Evolutionary conservation across 2,113 vertebrate species (phyloP).

Genomic region (Coracopsis vasa): DNA sequence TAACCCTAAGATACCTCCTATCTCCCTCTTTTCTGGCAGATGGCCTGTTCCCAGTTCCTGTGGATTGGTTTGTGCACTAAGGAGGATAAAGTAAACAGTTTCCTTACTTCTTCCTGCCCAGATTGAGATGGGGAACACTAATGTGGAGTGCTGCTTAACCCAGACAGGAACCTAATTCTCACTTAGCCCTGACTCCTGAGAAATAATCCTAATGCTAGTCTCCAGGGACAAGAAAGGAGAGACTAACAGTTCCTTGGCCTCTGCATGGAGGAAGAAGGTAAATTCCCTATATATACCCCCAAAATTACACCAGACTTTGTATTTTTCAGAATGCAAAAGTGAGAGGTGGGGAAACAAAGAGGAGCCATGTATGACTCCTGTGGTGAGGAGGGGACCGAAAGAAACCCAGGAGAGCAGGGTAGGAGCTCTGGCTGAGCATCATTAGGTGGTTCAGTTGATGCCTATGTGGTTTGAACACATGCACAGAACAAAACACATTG

Average conservation of each 20-base stretch:
- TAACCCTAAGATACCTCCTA: neutral
- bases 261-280: neutral
- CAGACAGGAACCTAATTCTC: neutral
- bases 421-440: neutral
- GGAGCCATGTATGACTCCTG: neutral
- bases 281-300: fast-evolving
- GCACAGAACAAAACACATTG: neutral
- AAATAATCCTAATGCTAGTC: neutral
- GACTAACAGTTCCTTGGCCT: neutral
- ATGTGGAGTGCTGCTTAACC: fast-evolving
- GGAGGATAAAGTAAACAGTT: neutral
- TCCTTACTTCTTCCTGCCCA: conserved; percentile 17
- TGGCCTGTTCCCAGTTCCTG: neutral
- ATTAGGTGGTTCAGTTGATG: neutral
- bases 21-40: neutral
- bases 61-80: neutral
- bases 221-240: neutral
- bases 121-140: neutral
- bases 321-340: neutral
- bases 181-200: neutral
- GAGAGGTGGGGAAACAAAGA: neutral
- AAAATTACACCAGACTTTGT: neutral
- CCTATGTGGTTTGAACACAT: neutral
- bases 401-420: neutral
- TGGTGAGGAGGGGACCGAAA: neutral